Conservation (phyloP, 1,140 invertebrate species). For the Leptinotarsa lineolata region DNA sequence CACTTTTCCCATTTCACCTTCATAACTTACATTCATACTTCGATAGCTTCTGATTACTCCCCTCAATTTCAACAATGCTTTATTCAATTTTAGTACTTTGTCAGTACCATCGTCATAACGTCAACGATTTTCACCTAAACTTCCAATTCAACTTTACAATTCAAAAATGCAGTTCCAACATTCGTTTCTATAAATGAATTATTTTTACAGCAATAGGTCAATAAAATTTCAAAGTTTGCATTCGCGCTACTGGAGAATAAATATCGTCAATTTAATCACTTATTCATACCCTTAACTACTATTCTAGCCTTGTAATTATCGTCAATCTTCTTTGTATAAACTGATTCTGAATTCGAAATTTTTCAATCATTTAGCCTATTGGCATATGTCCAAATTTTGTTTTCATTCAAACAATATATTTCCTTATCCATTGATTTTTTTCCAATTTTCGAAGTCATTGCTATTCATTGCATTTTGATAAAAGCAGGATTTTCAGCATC, state of each 20-base stretch:
- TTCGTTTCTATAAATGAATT: neutral
- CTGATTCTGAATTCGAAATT: too few relatives aligned
- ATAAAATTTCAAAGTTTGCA: neutral
- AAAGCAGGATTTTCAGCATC: too few relatives aligned
- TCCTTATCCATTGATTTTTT: too few relatives aligned
- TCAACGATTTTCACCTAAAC: neutral
- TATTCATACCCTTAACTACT: neutral
- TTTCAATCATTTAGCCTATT: too few relatives aligned
- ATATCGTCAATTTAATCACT: neutral
- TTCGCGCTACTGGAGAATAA: neutral
- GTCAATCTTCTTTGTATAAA: too few relatives aligned
- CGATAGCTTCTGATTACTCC: too few relatives aligned
- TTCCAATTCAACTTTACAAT: neutral
- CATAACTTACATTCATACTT: too few relatives aligned
- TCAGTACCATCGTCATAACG: constrained; percentile 24
- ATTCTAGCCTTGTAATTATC: neutral
- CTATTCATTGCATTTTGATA: too few relatives aligned
- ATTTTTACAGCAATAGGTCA: neutral
- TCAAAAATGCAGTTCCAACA: neutral
- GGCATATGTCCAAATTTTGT: neutral
- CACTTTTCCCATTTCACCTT: too few relatives aligned
- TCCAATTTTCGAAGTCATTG: too few relatives aligned
- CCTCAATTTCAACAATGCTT: constrained; percentile 54
- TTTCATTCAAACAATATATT: neutral
- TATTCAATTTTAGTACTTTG: constrained; percentile 49